Evolutionary conservation across 2,888 invertebrate genomes (phyloP).

Genomic region (Xestia c-nigrum): DNA sequence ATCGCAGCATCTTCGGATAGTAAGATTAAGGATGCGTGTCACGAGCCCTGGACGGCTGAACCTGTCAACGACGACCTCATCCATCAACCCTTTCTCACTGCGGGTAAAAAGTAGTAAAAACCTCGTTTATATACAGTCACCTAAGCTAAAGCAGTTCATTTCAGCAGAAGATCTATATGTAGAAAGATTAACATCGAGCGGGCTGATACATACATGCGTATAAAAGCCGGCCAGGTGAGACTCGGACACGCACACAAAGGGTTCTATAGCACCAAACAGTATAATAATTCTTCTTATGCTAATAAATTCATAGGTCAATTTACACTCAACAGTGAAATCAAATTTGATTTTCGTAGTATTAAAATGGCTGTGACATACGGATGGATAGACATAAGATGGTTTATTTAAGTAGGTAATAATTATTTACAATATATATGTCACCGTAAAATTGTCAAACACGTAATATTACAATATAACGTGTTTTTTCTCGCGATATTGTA

Average conservation of each 20-base stretch:
- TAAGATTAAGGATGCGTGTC: conserved; percentile 81
- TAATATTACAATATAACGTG: too few species aligned
- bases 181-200: not conserved
- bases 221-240: not conserved
- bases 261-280: too few species aligned
- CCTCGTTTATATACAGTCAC: conserved; percentile 56
- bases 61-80: conserved; percentile 82
- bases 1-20: conserved; percentile 53
- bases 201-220: not conserved
- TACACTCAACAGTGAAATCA: too few species aligned
- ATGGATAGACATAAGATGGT: too few species aligned
- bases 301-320: too few species aligned
- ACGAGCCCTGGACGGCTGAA: conserved; percentile 76
- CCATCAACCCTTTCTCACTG: conserved; percentile 82
- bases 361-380: too few species aligned
- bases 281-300: too few species aligned
- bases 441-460: too few species aligned
- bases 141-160: conserved; percentile 52
- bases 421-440: too few species aligned
- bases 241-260: not conserved
- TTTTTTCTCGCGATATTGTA: too few species aligned
- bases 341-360: too few species aligned
- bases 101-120: conserved; percentile 60
- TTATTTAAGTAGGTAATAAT: too few species aligned
- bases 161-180: conserved; percentile 5